Evolutionary conservation across 2,113 vertebrate genomes (phyloP), one percentile per base, ranked within the genome.

Genomic region (Diphyllodes magnificus): DNA sequence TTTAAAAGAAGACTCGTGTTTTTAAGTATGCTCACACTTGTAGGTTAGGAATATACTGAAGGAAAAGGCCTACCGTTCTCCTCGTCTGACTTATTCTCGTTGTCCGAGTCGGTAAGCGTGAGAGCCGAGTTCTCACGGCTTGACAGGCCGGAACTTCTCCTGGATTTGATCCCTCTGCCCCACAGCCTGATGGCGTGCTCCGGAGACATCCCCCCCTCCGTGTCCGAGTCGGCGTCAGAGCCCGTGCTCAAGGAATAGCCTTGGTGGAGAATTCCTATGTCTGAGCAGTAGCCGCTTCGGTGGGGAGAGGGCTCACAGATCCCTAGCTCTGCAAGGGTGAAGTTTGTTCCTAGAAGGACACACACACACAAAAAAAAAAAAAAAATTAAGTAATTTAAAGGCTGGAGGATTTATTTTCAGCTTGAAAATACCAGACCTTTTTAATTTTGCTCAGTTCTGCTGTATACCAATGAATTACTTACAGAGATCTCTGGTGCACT

Each of bases 41-140:
- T 7, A 57, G 70, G 47, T 49, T 39, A 70, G 53, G 88, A 50
- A 95, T 23, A 56, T 6, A 90, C 7, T 24, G 35, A 88, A 94
- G 89, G 78, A 92, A 81, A 59, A 82, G 86, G 60, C 98, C 97
- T 99, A 99, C 99, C 99, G 61, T 98, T 98, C 86, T 99, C 99
- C 35, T 99, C 98, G 33, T 99, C 98, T 4, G 99, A 99, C 97
- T 99, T 99, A 82, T 99, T 99, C 42, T 99, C 99, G 57, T 99
- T 99, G 92, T 99, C 99, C 7, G 99, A 99, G 96, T 99, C 99
- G 6, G 99, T 99, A 84, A 99, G 98, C 1, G 99, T 99, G 69
- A 99, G 99, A 3, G 99, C 99, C 1, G 99, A 99, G 97, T 99
- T 99, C 88, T 99, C 99, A 2, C 98, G 98, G 90, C 99, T 99